These are phyloP conservation scores for Sinonovacula constricta DNA, from an alignment of 1,140 invertebrate genomes.

Conservation along the genomic window DNA sequence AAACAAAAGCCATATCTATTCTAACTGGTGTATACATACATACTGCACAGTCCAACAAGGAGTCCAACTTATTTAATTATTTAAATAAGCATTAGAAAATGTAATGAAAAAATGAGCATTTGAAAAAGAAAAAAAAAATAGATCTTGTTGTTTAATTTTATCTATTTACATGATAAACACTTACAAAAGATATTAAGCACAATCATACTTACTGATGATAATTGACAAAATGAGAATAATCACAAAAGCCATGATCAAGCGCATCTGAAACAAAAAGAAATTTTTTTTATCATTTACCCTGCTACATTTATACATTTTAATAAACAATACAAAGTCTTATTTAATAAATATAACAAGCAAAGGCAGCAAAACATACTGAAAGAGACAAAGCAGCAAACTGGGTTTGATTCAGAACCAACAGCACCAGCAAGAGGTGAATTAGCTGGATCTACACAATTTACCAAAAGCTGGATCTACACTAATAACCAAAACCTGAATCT, in stretches of 20 bases:
- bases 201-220: conserved; percentile 67
- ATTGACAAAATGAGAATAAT: conserved; percentile 61
- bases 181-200: too few species aligned
- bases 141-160: too few species aligned
- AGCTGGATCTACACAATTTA: background rate
- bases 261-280: conserved; percentile 60
- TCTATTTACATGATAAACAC: too few species aligned
- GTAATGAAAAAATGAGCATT: too few species aligned
- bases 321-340: background rate
- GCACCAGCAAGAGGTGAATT: background rate
- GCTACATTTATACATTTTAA: background rate
- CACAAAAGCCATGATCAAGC: conserved; percentile 59
- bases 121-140: too few species aligned
- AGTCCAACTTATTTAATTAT: too few species aligned
- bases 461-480: too few species aligned
- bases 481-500: too few species aligned
- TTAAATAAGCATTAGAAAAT: too few species aligned
- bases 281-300: background rate
- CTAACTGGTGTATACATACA: too few species aligned
- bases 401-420: background rate
- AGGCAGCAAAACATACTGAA: background rate
- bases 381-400: background rate
- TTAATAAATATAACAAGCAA: background rate
- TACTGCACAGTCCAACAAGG: too few species aligned
- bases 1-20: too few species aligned